Percentiles rank a stretch among this genome's conserved stretches.
phyloP scores from a whole-genome alignment of 2,888 invertebrate species.

The Pandemis heparana region DNA sequence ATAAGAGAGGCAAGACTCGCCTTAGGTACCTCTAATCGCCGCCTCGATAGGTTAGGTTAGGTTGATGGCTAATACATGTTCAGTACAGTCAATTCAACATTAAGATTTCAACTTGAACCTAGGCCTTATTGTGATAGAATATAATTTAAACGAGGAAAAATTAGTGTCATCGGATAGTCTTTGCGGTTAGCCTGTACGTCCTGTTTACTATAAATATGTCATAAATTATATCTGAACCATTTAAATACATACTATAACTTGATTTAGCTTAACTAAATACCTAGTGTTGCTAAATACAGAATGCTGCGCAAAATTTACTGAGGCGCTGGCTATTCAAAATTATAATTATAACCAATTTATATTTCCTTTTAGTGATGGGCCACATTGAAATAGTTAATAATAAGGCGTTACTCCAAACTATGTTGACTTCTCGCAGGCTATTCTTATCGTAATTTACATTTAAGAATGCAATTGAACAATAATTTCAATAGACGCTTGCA shows the following conservation, averaged over 20 bases:
- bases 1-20: too few relatives aligned
- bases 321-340: too few relatives aligned
- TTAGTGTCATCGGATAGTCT: background rate
- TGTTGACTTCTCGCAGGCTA: too few relatives aligned
- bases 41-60: background rate
- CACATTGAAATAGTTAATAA: too few relatives aligned
- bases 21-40: background rate
- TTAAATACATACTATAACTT: background rate
- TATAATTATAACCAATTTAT: too few relatives aligned
- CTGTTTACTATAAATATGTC: background rate
- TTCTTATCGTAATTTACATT: background rate
- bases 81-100: background rate
- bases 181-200: background rate
- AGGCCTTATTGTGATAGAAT: background rate
- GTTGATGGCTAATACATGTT: background rate
- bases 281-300: too few relatives aligned
- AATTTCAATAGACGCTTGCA: background rate
- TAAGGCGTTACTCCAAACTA: too few relatives aligned
- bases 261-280: background rate
- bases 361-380: too few relatives aligned
- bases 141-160: background rate
- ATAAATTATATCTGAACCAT: background rate
- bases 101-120: background rate
- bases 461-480: too few relatives aligned
- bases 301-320: too few relatives aligned